phyloP scores from a whole-genome alignment of 2,888 invertebrate species.

The Scrobipalpa costella region DNA sequence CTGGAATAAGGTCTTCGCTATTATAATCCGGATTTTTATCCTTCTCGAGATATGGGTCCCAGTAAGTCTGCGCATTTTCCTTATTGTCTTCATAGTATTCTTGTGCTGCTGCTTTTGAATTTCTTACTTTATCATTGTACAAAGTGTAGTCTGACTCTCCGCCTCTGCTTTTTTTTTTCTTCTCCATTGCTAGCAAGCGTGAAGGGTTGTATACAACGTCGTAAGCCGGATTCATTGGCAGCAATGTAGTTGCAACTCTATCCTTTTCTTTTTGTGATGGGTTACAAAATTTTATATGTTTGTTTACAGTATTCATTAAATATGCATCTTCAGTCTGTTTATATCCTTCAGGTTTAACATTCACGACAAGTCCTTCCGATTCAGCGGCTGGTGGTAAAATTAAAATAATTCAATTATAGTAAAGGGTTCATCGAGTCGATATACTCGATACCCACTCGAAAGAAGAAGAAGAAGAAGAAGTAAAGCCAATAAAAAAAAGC shows the following conservation, averaged over 20 bases:
- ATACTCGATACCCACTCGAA: too few species aligned
- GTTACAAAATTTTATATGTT: background rate
- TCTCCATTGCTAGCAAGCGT: background rate
- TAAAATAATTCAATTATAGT: too few species aligned
- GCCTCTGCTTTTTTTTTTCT: background rate
- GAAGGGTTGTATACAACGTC: background rate
- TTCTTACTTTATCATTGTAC: background rate
- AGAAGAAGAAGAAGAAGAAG: too few species aligned
- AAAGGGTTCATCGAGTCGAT: too few species aligned
- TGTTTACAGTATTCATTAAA: background rate
- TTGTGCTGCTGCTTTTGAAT: background rate
- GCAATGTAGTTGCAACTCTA: background rate
- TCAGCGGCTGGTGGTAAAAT: background rate
- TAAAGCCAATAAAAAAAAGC: too few species aligned
- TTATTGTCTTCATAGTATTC: background rate
- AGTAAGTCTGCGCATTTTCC: background rate
- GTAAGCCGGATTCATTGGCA: slow-evolving; percentile 7
- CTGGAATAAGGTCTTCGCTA: too few species aligned
- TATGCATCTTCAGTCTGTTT: background rate
- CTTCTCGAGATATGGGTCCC: background rate
- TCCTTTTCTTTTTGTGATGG: background rate
- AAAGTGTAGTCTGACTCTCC: background rate
- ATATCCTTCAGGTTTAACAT: background rate
- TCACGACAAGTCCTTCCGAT: background rate
- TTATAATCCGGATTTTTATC: too few species aligned